Conservation (phyloP, 2,888 invertebrate genomes). For the Creontiades dilutus region DNA sequence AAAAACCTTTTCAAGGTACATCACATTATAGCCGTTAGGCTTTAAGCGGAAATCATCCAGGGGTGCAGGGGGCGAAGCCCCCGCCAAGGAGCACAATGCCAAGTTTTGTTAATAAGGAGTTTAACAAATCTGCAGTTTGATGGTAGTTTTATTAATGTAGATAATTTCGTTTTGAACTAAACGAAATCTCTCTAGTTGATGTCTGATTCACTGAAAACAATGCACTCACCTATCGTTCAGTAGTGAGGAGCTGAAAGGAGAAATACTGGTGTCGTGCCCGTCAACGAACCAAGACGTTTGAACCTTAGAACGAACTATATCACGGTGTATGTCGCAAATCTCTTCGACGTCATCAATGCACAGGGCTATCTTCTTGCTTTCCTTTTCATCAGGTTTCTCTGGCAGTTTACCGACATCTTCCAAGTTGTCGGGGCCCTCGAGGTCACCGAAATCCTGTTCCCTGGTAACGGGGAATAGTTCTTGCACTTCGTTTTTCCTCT, state of each 20-base stretch:
- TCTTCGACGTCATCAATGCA: conserved; percentile 80
- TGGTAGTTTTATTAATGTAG: too few species aligned
- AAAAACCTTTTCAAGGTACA: too few species aligned
- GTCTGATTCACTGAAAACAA: not conserved
- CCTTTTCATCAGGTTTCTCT: not conserved
- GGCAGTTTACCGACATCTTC: conserved; percentile 77
- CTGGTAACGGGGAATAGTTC: conserved; percentile 83
- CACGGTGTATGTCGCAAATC: conserved; percentile 78
- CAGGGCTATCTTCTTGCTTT: conserved; percentile 45
- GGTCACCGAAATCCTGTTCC: conserved; percentile 85
- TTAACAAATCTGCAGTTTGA: too few species aligned
- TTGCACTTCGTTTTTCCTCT: conserved; percentile 83
- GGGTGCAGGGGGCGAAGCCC: too few species aligned
- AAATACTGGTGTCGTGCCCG: not conserved
- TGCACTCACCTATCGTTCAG: conserved; percentile 44
- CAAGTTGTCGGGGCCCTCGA: conserved; percentile 80
- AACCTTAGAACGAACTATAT: conserved; percentile 31
- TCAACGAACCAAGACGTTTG: conserved; percentile 47
- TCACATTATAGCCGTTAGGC: too few species aligned
- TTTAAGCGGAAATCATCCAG: too few species aligned
- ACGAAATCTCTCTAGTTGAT: too few species aligned
- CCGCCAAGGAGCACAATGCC: too few species aligned
- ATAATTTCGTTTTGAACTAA: too few species aligned
- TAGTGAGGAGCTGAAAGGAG: not conserved
- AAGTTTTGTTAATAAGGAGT: too few species aligned